phyloP scores from a whole-genome alignment of 2,797 vertebrate genomes.

The Morelia viridis region DNA sequence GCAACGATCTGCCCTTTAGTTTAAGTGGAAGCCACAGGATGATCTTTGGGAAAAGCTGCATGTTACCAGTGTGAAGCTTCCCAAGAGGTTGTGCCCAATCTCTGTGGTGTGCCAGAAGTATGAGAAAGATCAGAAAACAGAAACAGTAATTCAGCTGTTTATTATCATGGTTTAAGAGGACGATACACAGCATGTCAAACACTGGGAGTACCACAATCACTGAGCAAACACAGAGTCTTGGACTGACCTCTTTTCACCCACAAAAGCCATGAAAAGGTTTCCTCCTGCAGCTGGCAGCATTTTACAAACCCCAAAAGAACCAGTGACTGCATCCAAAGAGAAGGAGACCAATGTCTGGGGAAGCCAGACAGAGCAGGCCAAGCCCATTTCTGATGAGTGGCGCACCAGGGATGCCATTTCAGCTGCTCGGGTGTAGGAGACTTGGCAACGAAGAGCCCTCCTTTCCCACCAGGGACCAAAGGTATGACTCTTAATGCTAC shows the following conservation, averaged over 20 bases:
- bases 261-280: neutral
- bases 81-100: neutral
- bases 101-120: neutral
- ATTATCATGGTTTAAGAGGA: conserved; percentile 4
- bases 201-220: neutral
- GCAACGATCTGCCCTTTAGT: neutral
- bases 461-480: neutral
- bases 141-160: neutral
- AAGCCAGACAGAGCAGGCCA: neutral
- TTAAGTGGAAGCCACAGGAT: neutral
- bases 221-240: neutral
- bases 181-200: neutral
- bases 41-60: neutral
- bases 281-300: neutral
- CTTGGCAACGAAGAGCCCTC: neutral
- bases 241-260: neutral
- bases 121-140: neutral
- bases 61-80: too few relatives aligned
- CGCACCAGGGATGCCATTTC: neutral
- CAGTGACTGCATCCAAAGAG: neutral
- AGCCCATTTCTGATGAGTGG: neutral
- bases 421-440: neutral
- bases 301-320: too few relatives aligned
- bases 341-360: neutral
- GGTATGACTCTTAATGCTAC: neutral